phyloP scores from a whole-genome alignment of 1,140 invertebrate genomes.

The Caenorhabditis tropicalis region DNA sequence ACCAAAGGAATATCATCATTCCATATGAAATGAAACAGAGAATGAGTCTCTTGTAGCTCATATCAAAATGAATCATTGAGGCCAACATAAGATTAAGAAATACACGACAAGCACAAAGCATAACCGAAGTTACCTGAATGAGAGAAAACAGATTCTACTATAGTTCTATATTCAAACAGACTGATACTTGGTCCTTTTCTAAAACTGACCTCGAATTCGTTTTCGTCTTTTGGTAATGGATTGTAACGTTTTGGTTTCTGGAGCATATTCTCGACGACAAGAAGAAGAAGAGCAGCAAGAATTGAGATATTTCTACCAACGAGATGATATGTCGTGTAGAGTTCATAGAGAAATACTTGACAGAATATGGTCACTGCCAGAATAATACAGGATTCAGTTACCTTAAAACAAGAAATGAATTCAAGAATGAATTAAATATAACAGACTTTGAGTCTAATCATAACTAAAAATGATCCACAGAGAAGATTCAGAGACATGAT shows the following conservation, averaged over 20 bases:
- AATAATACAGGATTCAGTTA: not conserved
- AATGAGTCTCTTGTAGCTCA: not conserved
- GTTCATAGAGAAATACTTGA: not conserved
- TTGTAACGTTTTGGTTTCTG: not conserved
- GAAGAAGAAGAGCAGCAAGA: not conserved
- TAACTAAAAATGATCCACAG: not conserved
- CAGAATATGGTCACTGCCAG: not conserved
- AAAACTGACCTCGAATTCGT: not conserved
- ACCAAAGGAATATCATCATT: not conserved
- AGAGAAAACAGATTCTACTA: not conserved
- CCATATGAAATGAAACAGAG: not conserved
- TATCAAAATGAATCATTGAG: constrained; percentile 20
- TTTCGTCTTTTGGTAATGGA: not conserved
- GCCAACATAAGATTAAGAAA: not conserved
- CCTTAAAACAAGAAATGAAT: too few species aligned
- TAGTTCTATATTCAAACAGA: too few species aligned
- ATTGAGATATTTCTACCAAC: not conserved
- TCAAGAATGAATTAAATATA: too few species aligned
- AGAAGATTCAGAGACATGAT: constrained; percentile 2
- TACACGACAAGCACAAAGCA: not conserved
- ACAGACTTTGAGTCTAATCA: not conserved
- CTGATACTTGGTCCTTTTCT: too few species aligned
- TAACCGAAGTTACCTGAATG: not conserved
- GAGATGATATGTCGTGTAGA: not conserved
- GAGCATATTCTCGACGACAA: constrained; percentile 22